Base-by-base conservation (phyloP, 1,140 invertebrate genomes). In the Drosophila watanabei region DNA sequence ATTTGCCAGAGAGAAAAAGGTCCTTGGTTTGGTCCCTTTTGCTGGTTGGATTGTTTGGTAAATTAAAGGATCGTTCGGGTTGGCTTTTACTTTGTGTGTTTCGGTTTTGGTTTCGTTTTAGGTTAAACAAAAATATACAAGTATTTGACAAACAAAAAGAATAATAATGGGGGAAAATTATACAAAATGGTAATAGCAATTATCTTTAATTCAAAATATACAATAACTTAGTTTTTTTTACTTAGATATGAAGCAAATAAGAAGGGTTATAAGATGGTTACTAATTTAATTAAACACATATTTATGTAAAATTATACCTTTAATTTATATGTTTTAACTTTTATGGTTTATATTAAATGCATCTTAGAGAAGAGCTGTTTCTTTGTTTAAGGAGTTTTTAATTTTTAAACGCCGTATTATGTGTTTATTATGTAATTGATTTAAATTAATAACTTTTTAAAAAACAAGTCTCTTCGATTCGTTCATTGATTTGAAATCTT, bases 1-100 rank as follows among this genome's bases (percentile, higher is more conserved):
- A 91, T 92, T 91, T 93, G 92, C 92, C 91, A 93, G 91, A 93
- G 80, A 92, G 86, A 90, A 91, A 90, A 91, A 90, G 86, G 86
- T 89, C 86, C 86, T 90, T 82, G 71, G 79, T 82, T 75, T 68
- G 77, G 86, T 89, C 86, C 86, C 82, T 89, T 89, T 89, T 89
- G 86, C 82, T 82, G 46, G 75, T 46, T 71, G 51, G 58, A 57
- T 37, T 56, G 66, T 66, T 75, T 60, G 54, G 48, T 73, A 32
- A 59, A 54, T 65, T 64, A 33, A 64, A 58, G 56, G 73, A 58
- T 66, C 45, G 33, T 68, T 48, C 32, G 75, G 70, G 65, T 48
- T 39, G 20, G 54, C 14, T 20, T 39, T 57, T 16, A 18, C 13
- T 30, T 37, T 13, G 51, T 52, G 49, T 51, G 20, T 49, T 49